These are phyloP conservation scores for Pangasianodon hypophthalmus DNA, from an alignment of 2,113 vertebrate species.

Conservation along the genomic window DNA sequence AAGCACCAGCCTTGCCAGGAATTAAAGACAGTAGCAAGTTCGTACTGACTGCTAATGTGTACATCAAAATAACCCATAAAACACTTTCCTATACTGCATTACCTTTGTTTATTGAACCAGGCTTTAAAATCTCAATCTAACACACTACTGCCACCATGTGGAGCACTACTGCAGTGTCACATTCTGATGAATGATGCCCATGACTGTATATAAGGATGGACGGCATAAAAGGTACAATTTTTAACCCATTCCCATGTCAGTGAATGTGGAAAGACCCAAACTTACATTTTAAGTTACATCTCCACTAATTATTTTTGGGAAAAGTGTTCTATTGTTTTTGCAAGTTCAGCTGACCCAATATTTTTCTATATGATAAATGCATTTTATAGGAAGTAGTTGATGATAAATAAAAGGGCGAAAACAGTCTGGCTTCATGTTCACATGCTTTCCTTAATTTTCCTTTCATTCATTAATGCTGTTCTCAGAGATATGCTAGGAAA, in stretches of 20 bases:
- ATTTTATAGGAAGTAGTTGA: no score
- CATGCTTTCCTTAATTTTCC: no score
- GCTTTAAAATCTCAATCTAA: background rate
- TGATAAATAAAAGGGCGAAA: no score
- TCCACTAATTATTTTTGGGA: background rate
- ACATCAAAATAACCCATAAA: background rate
- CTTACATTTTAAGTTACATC: background rate
- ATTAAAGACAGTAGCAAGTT: background rate
- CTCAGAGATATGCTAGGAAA: background rate
- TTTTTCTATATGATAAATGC: no score
- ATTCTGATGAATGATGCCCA: background rate
- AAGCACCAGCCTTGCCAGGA: slow-evolving; percentile 1
- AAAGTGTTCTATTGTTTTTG: background rate
- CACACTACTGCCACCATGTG: slow-evolving; percentile 63
- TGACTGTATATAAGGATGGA: background rate
- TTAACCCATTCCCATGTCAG: background rate
- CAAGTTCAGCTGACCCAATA: no score
- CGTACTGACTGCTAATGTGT: background rate
- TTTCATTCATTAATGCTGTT: background rate
- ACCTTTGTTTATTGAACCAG: background rate
- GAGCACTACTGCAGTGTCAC: slow-evolving; percentile 50
- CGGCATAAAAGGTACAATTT: background rate
- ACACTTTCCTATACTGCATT: background rate
- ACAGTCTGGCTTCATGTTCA: no score
- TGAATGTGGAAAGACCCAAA: no score